These are phyloP conservation scores for Tenthredo scrophulariae DNA, from an alignment of 2,888 invertebrate species.

Conservation along the genomic window DNA sequence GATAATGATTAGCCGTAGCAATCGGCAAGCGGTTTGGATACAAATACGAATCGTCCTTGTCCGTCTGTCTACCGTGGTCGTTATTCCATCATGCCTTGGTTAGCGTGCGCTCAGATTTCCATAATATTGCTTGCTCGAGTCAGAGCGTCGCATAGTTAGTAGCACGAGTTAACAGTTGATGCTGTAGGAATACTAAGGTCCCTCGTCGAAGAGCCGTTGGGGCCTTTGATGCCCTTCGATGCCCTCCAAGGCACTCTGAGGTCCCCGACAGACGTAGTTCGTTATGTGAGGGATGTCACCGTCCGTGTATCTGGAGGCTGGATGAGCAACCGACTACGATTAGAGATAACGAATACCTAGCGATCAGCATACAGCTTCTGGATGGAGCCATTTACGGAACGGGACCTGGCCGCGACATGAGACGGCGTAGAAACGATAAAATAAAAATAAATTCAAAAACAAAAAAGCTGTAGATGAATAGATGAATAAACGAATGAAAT, in stretches of 20 bases:
- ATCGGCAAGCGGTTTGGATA: slow-evolving; percentile 64
- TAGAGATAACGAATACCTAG: slow-evolving; percentile 70
- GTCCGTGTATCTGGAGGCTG: slow-evolving; percentile 57
- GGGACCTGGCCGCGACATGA: slow-evolving; percentile 40
- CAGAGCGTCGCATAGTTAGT: slow-evolving; percentile 71
- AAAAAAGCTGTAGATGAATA: slow-evolving; percentile 16
- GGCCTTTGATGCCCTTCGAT: slow-evolving; percentile 48
- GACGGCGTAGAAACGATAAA: neutral
- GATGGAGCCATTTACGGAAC: slow-evolving; percentile 71
- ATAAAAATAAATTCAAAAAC: neutral
- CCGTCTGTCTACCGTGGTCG: slow-evolving; percentile 56
- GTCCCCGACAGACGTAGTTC: slow-evolving; percentile 64
- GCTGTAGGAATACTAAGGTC: slow-evolving; percentile 73
- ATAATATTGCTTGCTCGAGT: slow-evolving; percentile 65
- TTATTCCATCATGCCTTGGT: slow-evolving; percentile 58
- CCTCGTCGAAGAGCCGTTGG: slow-evolving; percentile 50
- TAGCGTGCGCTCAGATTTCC: slow-evolving; percentile 62
- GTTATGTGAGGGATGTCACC: slow-evolving; percentile 67
- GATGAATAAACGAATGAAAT: neutral
- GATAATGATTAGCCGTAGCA: slow-evolving; percentile 66
- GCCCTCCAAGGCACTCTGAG: slow-evolving; percentile 37
- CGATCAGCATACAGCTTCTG: slow-evolving; percentile 72
- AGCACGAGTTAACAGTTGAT: slow-evolving; percentile 74
- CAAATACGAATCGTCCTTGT: slow-evolving; percentile 65
- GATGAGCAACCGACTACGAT: slow-evolving; percentile 63